Evolutionary conservation across 2,888 invertebrate genomes (phyloP), one percentile per base, ranked within the genome.

Genomic region (Ectropis crepuscularia): DNA sequence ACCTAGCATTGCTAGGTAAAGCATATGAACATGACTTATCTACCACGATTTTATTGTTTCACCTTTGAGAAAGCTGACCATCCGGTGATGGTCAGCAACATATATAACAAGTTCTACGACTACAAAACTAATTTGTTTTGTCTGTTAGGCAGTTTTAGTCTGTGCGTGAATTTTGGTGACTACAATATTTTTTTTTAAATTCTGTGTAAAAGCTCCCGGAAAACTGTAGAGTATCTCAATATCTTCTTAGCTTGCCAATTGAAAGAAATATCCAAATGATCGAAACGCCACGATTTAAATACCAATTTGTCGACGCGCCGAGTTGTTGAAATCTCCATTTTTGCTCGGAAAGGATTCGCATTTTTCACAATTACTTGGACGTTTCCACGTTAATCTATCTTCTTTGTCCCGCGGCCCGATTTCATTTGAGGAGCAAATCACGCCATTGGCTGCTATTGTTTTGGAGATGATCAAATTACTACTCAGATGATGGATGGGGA

Each of bases 281-380:
- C 61, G 51, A 59, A 69, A 69, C 55, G 60, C 57, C 63, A 42
- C 50, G 59, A 63, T 71, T 72, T 70, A 68, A 70, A 70, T 72
- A 70, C 68, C 70, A 72, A 72, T 72, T 68, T 70, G 65, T 70
- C 54, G 60, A 51, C 51, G 59, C 45, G 63, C 53, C 46, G 57
- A 68, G 60, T 68, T 70, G 65, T 77, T 77, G 73, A 78, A 82
- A 78, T 82, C 83, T 86, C 87, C 86, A 83, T 85, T 84, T 85
- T 80, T 80, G 76, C 74, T 74, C 71, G 74, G 79, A 77, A 83
- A 79, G 81, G 85, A 83, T 83, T 82, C 89, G 71, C 90, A 90
- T 90, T 91, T 89, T 90, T 91, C 90, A 89, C 91, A 91, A 90
- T 91, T 91, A 90, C 89, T 88, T 80, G 86, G 89, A 89, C 88